Evolutionary conservation across 2,797 vertebrate species (phyloP), one percentile per base, ranked within the genome.

Genomic region (Picus viridis): DNA sequence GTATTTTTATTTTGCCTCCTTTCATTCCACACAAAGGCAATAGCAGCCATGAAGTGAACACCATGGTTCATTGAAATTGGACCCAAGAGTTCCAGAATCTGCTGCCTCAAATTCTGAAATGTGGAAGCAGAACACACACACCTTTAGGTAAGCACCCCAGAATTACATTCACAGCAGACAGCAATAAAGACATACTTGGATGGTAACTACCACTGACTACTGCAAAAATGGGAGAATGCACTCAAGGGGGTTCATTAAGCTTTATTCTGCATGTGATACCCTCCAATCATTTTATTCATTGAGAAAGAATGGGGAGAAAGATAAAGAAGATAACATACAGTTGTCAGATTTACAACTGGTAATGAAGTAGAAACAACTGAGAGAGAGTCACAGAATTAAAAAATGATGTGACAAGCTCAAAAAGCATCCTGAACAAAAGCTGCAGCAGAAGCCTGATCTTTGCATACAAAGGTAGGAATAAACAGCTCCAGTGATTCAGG

Each of bases 51-150:
- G 95, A 99, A 99, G 92, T 99, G 99, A 93, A 99, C 98, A 4
- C 99, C 99, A 3, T 99, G 99, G 97, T 99, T 99, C 99, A 99
- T 99, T 92, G 99, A 99, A 97, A 99, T 99, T 18, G 99, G 99
- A 27, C 99, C 99, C 82, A 99, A 92, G 59, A 99, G 98, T 96
- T 99, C 99, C 9, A 99, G 97, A 88, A 99, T 99, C 97, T 99
- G 99, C 93, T 99, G 99, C 65, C 99, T 98, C 88, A 99, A 97
- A 94, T 99, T 99, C 99, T 99, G 96, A 84, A 97, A 89, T 2
- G 36, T 2, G 18, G 83, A 87, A 89, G 49, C 12, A 92, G 56
- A 95, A 88, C 9, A 84, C 12, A n/a, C 4, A 49, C 2, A 51
- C 24, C 12, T 82, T 83, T 49, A 84, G 77, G 30, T n/a, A 83